These are phyloP conservation scores for Lophius americanus DNA, from an alignment of 2,797 vertebrate species.

Conservation along the genomic window DNA sequence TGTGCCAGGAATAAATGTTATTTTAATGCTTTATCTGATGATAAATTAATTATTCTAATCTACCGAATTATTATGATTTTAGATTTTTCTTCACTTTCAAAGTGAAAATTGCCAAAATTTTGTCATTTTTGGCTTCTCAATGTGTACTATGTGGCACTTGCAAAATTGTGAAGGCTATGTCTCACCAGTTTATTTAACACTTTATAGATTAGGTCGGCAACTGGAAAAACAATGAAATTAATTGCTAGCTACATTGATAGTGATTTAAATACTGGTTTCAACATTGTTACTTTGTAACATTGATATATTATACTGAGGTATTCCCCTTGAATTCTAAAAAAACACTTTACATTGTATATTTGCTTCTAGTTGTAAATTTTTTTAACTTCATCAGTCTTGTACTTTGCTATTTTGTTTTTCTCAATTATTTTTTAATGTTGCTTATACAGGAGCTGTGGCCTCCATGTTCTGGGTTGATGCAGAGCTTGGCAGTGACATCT, in stretches of 20 bases:
- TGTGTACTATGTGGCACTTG: background rate
- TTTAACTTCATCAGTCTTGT: background rate
- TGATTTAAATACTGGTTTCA: too few relatives aligned
- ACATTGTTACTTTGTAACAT: too few relatives aligned
- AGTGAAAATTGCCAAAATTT: background rate
- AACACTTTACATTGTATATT: background rate
- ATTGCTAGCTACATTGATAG: background rate
- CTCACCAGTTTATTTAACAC: background rate
- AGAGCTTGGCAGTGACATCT: slow-evolving; percentile 96
- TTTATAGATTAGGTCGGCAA: background rate
- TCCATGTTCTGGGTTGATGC: slow-evolving; percentile 99
- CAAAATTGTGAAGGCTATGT: background rate
- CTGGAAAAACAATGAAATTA: background rate
- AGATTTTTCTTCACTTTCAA: background rate
- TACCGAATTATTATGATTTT: background rate
- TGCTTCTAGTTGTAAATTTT: background rate
- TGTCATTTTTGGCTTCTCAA: background rate
- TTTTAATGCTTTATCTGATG: too few relatives aligned
- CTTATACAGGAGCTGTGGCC: slow-evolving; percentile 89
- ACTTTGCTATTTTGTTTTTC: background rate
- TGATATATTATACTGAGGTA: too few relatives aligned
- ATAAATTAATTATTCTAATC: too few relatives aligned
- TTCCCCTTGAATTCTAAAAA: background rate
- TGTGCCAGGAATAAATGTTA: background rate
- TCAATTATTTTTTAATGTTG: slow-evolving; percentile 5